phyloP scores from a whole-genome alignment of 2,797 vertebrate species.

The Acrossocheilus wenchowensis region DNA sequence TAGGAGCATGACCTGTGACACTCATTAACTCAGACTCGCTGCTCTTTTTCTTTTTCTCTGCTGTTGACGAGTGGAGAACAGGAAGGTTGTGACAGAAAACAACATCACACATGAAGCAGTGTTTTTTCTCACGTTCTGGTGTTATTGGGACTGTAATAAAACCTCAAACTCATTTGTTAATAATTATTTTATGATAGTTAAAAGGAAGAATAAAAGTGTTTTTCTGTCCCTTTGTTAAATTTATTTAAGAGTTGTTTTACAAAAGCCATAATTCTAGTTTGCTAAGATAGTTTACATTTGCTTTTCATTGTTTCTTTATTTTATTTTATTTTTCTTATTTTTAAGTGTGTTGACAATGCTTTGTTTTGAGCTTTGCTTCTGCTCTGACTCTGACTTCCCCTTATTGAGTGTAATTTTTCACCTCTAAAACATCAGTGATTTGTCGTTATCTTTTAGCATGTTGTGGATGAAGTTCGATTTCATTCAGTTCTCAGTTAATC shows the following conservation, averaged over 20 bases:
- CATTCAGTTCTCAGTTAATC: neutral
- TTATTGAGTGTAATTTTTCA: neutral
- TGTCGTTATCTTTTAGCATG: neutral
- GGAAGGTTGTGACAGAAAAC: neutral
- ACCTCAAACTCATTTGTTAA: neutral
- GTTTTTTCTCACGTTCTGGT: neutral
- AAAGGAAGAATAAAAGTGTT: neutral
- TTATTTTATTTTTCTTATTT: neutral
- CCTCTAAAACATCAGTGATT: neutral
- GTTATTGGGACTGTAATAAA: neutral
- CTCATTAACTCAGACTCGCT: constrained; percentile 56
- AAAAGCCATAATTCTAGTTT: no score
- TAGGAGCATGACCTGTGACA: constrained; percentile 52
- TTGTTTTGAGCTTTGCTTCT: neutral
- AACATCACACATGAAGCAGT: neutral
- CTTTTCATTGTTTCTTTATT: neutral
- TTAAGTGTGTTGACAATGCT: neutral
- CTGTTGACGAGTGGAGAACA: constrained; percentile 69
- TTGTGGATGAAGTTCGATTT: neutral
- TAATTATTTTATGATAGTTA: neutral
- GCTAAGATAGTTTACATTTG: neutral
- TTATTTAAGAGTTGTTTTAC: neutral
- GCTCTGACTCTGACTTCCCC: neutral
- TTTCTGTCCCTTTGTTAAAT: neutral
- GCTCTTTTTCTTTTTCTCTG: constrained; percentile 31